Evolutionary conservation across 2,888 invertebrate species (phyloP).

Genomic region (Phytoseiulus persimilis): DNA sequence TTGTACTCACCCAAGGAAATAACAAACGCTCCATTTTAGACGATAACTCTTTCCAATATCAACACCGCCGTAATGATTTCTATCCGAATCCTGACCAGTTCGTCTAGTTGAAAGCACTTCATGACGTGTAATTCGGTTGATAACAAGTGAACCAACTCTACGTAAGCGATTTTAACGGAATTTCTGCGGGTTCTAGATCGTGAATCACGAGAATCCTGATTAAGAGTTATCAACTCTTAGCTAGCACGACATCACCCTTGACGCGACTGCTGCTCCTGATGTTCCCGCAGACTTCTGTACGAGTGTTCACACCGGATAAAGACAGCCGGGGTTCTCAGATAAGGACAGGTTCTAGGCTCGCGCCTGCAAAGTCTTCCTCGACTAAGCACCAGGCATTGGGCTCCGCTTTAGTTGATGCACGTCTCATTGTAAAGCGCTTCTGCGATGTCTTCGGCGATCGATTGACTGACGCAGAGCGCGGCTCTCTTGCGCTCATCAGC

Average conservation of each 20-base stretch:
- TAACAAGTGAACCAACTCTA: not conserved
- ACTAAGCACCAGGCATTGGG: not conserved
- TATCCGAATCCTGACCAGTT: not conserved
- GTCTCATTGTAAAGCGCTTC: constrained; percentile 16
- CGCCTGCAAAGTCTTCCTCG: not conserved
- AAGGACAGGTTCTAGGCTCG: not conserved
- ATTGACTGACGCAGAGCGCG: constrained; percentile 29
- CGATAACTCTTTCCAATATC: not conserved
- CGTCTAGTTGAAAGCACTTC: not conserved
- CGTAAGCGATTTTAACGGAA: not conserved
- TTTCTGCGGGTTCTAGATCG: not conserved
- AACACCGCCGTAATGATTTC: not conserved
- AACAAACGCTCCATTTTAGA: not conserved
- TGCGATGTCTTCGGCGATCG: constrained; percentile 34
- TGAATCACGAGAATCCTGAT: not conserved
- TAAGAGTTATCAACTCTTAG: not conserved
- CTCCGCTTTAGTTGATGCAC: not conserved
- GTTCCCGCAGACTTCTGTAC: not conserved
- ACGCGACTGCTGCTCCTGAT: not conserved
- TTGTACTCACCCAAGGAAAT: not conserved
- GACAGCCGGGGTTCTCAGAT: no score
- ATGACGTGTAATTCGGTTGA: not conserved
- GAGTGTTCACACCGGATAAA: not conserved
- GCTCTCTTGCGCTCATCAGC: constrained; percentile 35
- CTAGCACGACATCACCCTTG: not conserved